Percentiles rank a stretch among this genome's conserved stretches.
Evolutionary conservation across 2,113 vertebrate genomes (phyloP).

Genomic region (Myotis davidii): DNA sequence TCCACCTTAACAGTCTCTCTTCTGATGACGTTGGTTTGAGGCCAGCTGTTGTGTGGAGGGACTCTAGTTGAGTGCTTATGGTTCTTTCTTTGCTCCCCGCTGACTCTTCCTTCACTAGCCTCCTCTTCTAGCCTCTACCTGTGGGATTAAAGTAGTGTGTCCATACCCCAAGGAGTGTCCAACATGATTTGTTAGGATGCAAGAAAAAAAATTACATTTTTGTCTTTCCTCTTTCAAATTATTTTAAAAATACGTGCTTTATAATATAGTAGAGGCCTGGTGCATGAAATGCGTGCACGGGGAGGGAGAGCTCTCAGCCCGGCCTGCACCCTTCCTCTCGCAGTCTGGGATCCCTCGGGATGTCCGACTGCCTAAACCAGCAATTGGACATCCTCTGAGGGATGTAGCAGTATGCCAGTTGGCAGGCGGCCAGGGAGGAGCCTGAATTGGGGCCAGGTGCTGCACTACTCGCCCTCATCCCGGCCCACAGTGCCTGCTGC

Average conservation of each 20-base stretch:
- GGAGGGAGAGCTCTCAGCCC: no score
- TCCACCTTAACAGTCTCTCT: not conserved
- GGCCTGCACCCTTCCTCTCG: no score
- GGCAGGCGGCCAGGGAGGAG: no score
- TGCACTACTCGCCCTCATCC: no score
- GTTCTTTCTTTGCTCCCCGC: not conserved
- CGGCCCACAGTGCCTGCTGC: no score
- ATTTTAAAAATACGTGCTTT: not conserved
- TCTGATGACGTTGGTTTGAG: not conserved
- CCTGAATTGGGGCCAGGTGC: no score
- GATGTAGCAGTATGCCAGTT: no score
- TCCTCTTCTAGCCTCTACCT: not conserved
- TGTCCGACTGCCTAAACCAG: no score
- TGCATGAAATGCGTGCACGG: no score
- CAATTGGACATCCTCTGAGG: no score
- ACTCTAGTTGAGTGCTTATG: not conserved
- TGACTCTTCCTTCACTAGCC: not conserved
- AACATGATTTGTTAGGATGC: not conserved
- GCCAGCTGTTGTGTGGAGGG: not conserved
- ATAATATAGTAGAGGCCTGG: not conserved
- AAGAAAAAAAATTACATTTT: conserved; percentile 36
- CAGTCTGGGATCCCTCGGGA: no score
- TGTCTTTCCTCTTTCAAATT: not conserved
- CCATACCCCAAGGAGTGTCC: not conserved
- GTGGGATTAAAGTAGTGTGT: not conserved